phyloP scores from a whole-genome alignment of 2,113 vertebrate species.

The Mesoclemmys tuberculata region DNA sequence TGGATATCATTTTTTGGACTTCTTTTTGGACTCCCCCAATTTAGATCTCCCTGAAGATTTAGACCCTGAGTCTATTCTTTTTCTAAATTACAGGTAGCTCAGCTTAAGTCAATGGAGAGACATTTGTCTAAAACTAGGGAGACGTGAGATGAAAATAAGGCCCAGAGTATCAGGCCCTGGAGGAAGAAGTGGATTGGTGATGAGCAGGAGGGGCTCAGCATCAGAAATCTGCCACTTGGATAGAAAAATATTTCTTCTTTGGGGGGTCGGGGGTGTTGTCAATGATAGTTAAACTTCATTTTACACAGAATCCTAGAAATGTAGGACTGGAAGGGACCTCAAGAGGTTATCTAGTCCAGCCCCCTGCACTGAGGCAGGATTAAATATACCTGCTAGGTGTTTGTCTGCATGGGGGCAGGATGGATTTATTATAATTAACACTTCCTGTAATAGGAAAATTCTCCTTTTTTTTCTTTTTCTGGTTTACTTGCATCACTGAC shows the following conservation, averaged over 20 bases:
- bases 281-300: no score
- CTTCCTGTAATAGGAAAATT: not conserved
- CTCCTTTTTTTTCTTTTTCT: not conserved
- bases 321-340: no score
- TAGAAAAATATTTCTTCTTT: not conserved
- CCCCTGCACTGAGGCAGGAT: no score
- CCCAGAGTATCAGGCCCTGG: not conserved
- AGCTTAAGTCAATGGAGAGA: not conserved
- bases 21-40: not conserved
- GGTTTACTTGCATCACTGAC: not conserved
- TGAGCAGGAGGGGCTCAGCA: not conserved
- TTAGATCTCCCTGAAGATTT: fast-evolving
- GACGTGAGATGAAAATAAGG: no score
- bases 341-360: no score
- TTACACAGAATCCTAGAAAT: no score
- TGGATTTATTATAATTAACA: not conserved
- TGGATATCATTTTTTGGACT: not conserved
- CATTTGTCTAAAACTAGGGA: not conserved
- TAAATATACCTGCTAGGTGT: no score
- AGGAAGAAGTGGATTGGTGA: not conserved
- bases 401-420: not conserved
- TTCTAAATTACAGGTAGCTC: not conserved
- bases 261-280: no score
- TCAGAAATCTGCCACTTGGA: not conserved
- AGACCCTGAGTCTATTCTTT: not conserved